Conservation (phyloP, 2,888 invertebrate genomes). For the Rhamphomyia laevipes region DNA sequence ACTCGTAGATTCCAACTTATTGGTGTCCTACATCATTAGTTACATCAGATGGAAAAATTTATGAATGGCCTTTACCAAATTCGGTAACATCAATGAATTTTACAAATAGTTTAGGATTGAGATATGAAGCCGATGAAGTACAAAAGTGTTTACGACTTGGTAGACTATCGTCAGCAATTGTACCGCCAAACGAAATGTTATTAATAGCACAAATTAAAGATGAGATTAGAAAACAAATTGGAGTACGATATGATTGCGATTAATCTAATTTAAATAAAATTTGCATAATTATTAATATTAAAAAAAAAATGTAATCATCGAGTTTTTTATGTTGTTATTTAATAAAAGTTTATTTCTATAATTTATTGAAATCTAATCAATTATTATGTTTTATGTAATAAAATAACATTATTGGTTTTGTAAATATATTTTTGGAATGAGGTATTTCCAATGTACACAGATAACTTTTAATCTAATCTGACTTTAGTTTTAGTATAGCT, state of each 20-base stretch:
- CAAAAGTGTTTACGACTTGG: conserved; percentile 54
- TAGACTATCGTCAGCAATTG: conserved; percentile 49
- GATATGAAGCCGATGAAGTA: conserved; percentile 64
- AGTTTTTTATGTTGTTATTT: conserved; percentile 10
- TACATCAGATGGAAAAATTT: conserved; percentile 44
- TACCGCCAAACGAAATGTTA: conserved; percentile 51
- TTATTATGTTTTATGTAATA: too few relatives aligned
- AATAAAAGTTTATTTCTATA: too few relatives aligned
- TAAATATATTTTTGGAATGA: too few relatives aligned
- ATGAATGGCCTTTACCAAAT: conserved; percentile 49
- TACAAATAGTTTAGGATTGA: conserved; percentile 55
- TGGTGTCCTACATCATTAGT: conserved; percentile 57
- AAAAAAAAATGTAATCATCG: background rate
- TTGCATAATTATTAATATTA: too few relatives aligned
- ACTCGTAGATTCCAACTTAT: conserved; percentile 40
- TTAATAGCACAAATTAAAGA: conserved; percentile 56
- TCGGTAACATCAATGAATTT: conserved; percentile 46
- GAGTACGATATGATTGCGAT: background rate
- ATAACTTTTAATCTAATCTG: too few relatives aligned
- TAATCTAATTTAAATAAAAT: background rate
- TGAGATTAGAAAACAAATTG: conserved; percentile 51
- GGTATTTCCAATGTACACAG: too few relatives aligned
- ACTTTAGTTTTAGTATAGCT: too few relatives aligned
- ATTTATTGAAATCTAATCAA: too few relatives aligned
- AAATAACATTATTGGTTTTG: too few relatives aligned